Conservation (phyloP, 2,797 vertebrate genomes). For the Pempheris klunzingeri region DNA sequence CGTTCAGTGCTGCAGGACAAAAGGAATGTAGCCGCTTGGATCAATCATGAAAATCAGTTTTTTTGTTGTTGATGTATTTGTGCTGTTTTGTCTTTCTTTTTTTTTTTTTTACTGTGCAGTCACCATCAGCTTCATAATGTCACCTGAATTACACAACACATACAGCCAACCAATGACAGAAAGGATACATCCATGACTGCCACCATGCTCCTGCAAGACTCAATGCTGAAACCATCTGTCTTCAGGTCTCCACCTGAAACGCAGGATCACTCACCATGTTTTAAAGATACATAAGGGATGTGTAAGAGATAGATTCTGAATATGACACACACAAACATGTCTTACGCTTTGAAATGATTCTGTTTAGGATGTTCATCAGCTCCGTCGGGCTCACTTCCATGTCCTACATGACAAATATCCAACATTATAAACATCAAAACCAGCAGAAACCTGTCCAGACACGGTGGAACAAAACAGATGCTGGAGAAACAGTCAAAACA, state of each 20-base stretch:
- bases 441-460: background rate
- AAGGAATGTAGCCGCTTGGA: background rate
- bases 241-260: constrained; percentile 89
- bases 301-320: background rate
- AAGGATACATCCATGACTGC: constrained; percentile 98
- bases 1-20: background rate
- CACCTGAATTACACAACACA: constrained; percentile 4
- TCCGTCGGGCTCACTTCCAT: constrained; percentile 94
- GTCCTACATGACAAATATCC: constrained; percentile 80
- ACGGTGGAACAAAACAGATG: background rate
- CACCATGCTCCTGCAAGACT: constrained; percentile 96
- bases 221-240: constrained; percentile 93
- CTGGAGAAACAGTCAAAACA: background rate
- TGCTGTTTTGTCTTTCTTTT: constrained; percentile 1
- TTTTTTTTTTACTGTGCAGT: constrained; percentile 2
- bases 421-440: background rate
- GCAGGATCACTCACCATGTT: background rate
- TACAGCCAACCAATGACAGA: constrained; percentile 1
- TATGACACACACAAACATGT: constrained; percentile 11
- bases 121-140: background rate
- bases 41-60: background rate
- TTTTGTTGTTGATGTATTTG: background rate
- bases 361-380: constrained; percentile 95
- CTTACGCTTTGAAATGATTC: constrained; percentile 91
- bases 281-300: background rate